Conservation (phyloP, 2,888 invertebrate genomes). For the Melieria crassipennis region DNA sequence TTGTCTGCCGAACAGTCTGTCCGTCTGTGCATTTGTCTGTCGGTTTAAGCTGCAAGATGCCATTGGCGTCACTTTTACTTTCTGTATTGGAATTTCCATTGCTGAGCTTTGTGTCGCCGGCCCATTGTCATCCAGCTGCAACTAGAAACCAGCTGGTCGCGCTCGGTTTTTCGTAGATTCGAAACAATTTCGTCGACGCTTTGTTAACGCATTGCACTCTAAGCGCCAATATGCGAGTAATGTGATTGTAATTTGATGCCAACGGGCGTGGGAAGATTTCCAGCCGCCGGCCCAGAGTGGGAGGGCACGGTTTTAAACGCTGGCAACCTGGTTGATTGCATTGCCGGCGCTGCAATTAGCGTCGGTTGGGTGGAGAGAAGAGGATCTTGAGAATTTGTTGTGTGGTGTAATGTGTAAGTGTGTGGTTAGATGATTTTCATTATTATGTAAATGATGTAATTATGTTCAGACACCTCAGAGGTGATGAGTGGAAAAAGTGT, state of each 20-base stretch:
- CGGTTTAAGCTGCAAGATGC: constrained; percentile 22
- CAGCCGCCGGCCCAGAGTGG: not conserved
- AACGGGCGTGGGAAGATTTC: constrained; percentile 9
- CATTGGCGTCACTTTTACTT: constrained; percentile 24
- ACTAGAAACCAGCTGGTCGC: too few relatives aligned
- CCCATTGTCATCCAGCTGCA: too few relatives aligned
- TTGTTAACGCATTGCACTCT: constrained; percentile 2
- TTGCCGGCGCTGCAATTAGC: constrained; percentile 5
- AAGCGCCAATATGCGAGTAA: constrained; percentile 7
- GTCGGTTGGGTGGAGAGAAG: not conserved
- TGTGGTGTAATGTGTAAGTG: not conserved
- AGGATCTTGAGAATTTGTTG: not conserved
- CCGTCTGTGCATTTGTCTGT: constrained; percentile 3
- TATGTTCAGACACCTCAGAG: not conserved
- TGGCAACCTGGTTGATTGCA: not conserved
- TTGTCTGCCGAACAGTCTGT: not conserved
- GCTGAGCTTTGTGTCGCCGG: too few relatives aligned
- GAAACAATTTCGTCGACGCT: too few relatives aligned
- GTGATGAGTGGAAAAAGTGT: too few relatives aligned
- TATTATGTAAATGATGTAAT: constrained; percentile 1
- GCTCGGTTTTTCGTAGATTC: too few relatives aligned
- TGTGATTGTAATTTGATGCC: constrained; percentile 2
- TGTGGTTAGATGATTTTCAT: not conserved
- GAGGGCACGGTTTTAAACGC: not conserved
- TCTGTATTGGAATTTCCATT: constrained; percentile 22